These are phyloP conservation scores for Sminthurinus aureus DNA, from an alignment of 2,888 invertebrate species.

Conservation along the genomic window DNA sequence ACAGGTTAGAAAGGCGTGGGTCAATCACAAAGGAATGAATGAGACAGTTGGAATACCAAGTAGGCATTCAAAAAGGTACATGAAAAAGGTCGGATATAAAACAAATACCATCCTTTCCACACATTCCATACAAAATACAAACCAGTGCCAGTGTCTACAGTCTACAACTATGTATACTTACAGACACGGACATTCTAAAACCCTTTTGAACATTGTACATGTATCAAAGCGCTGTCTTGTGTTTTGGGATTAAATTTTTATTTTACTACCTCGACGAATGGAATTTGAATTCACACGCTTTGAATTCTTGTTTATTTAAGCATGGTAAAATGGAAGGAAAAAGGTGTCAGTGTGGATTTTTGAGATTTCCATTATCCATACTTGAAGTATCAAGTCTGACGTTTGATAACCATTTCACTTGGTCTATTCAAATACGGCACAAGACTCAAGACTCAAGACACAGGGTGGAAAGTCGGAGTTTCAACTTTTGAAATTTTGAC, in stretches of 20 bases:
- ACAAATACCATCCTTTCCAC: not conserved
- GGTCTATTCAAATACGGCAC: too few species aligned
- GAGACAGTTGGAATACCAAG: not conserved
- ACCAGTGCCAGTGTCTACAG: too few species aligned
- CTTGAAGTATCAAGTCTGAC: too few species aligned
- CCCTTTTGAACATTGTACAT: not conserved
- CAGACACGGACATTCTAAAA: not conserved
- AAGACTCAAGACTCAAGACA: not conserved
- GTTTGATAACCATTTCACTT: too few species aligned
- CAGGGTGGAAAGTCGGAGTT: not conserved
- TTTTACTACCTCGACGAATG: not conserved
- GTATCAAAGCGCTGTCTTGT: not conserved
- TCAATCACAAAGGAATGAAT: not conserved
- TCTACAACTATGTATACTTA: not conserved
- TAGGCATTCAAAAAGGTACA: not conserved
- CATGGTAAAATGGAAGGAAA: not conserved
- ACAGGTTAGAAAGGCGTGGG: too few species aligned
- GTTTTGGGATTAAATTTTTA: constrained; percentile 6
- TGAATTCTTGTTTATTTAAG: not conserved
- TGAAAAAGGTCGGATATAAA: not conserved
- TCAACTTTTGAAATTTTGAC: not conserved
- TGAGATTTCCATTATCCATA: not conserved
- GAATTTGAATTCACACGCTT: constrained; percentile 5
- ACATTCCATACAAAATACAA: too few species aligned
- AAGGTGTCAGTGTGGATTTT: not conserved